phyloP scores from a whole-genome alignment of 2,888 invertebrate genomes.

The Athalia circularis region DNA sequence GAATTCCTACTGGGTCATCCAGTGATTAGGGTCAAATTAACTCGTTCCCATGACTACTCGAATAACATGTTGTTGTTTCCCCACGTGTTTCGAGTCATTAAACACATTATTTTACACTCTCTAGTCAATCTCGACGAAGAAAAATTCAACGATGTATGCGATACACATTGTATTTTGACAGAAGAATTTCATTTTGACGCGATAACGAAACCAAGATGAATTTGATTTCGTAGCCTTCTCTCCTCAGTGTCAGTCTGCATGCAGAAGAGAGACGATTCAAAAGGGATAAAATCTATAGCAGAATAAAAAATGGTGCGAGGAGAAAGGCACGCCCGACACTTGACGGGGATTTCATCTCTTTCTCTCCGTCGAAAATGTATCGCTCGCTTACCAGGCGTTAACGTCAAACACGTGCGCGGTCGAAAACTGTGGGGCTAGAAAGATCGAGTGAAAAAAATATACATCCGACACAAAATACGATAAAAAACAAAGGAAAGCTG shows the following conservation, averaged over 20 bases:
- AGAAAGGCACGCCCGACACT: constrained; percentile 17
- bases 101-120: no score
- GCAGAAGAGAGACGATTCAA: neutral
- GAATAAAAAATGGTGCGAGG: neutral
- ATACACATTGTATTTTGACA: no score
- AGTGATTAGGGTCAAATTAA: constrained; percentile 35
- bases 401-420: constrained; percentile 41
- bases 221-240: no score
- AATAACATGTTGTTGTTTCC: neutral
- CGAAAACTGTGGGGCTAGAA: neutral
- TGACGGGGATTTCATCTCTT: neutral
- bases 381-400: constrained; percentile 24
- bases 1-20: constrained; percentile 39
- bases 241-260: no score
- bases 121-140: no score
- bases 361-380: neutral
- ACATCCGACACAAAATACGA: neutral
- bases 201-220: no score
- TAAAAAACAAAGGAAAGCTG: neutral
- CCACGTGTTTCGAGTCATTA: neutral
- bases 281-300: neutral
- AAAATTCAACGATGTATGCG: no score
- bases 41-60: constrained; percentile 7
- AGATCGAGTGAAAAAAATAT: neutral
- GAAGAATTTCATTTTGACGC: no score